phyloP scores from a whole-genome alignment of 1,140 invertebrate species.

The Melanaphis sacchari region DNA sequence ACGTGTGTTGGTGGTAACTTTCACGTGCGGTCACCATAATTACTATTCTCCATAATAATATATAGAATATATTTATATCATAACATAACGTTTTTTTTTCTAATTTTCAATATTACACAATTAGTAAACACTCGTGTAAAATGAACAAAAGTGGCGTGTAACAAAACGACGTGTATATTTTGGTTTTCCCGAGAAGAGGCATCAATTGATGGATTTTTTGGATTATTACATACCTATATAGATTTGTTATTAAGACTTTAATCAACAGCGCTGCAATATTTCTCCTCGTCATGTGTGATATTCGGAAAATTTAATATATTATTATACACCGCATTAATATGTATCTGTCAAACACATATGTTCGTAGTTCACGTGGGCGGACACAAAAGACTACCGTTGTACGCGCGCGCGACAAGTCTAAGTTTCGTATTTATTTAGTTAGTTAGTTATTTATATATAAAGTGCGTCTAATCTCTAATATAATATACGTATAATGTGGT shows the following conservation, averaged over 20 bases:
- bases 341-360: neutral
- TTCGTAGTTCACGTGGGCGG: neutral
- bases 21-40: neutral
- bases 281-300: too few relatives aligned
- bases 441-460: too few relatives aligned
- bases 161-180: neutral
- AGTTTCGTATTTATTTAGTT: neutral
- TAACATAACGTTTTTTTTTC: neutral
- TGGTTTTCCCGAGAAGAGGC: too few relatives aligned
- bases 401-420: neutral
- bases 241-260: neutral
- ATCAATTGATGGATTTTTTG: neutral
- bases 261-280: neutral
- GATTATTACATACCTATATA: neutral
- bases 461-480: too few relatives aligned
- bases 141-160: too few relatives aligned
- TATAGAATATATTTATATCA: neutral
- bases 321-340: neutral
- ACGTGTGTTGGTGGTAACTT: neutral
- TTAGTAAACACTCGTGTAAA: too few relatives aligned
- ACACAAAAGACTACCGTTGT: neutral
- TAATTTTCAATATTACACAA: neutral
- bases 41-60: neutral
- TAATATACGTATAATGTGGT: too few relatives aligned
- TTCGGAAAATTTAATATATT: neutral